Evolutionary conservation across 2,797 vertebrate species (phyloP).

Genomic region (Sarcoramphus papa): DNA sequence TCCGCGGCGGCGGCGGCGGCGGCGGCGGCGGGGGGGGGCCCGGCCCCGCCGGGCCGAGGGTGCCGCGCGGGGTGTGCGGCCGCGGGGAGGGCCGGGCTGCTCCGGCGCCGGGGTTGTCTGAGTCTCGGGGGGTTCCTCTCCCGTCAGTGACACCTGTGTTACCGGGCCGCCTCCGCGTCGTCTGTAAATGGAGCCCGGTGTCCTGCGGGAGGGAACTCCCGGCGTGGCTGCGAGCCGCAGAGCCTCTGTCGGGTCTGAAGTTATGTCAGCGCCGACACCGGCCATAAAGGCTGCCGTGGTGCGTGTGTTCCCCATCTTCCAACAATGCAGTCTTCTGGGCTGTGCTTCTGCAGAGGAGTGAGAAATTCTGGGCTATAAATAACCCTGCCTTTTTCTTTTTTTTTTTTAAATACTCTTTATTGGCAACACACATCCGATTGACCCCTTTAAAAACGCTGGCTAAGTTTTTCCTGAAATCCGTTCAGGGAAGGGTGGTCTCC

Average conservation of each 20-base stretch:
- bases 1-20: neutral
- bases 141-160: neutral
- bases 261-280: neutral
- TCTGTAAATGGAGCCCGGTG: neutral
- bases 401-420: neutral
- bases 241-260: neutral
- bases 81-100: neutral
- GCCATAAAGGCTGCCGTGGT: neutral
- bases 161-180: neutral
- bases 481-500: neutral
- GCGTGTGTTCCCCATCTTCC: neutral
- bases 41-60: neutral
- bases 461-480: neutral
- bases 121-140: neutral
- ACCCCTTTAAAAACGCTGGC: neutral
- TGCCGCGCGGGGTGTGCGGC: neutral
- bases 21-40: no score
- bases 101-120: neutral
- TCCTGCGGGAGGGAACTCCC: neutral
- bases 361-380: conserved; percentile 34
- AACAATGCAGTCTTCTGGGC: conserved; percentile 19
- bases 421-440: neutral
- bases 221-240: neutral
- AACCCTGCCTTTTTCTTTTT: neutral
- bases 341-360: neutral